Evolutionary conservation across 2,797 vertebrate species (phyloP).

Genomic region (Atherinosoma microstoma): DNA sequence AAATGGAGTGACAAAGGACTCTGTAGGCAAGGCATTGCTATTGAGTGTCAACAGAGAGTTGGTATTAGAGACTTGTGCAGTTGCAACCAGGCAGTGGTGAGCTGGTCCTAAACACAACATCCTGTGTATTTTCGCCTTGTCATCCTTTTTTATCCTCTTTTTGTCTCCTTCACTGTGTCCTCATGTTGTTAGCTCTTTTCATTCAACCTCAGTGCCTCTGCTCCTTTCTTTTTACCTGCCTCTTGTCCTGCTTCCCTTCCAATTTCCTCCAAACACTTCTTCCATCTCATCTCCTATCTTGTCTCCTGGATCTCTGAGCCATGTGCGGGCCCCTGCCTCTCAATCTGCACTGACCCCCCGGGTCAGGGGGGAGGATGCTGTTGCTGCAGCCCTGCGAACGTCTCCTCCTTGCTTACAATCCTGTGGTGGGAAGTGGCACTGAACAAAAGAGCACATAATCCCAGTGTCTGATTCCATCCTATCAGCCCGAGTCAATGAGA

Average conservation of each 20-base stretch:
- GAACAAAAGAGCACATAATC: slow-evolving; percentile 86
- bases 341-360: slow-evolving; percentile 72
- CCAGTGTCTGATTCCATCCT: slow-evolving; percentile 87
- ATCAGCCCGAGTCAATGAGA: slow-evolving; percentile 85
- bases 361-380: slow-evolving; percentile 77
- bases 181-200: slow-evolving; percentile 35
- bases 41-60: slow-evolving; percentile 84
- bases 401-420: slow-evolving; percentile 84
- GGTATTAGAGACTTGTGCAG: slow-evolving; percentile 80
- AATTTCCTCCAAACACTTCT: slow-evolving; percentile 17
- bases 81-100: slow-evolving; percentile 64
- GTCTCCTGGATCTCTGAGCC: slow-evolving; percentile 44
- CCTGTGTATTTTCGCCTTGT: slow-evolving; percentile 75
- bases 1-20: slow-evolving; percentile 87
- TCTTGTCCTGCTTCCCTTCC: neutral
- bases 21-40: slow-evolving; percentile 83
- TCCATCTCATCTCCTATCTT: slow-evolving; percentile 29
- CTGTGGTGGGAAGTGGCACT: slow-evolving; percentile 84
- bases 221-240: slow-evolving; percentile 12
- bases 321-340: slow-evolving; percentile 60
- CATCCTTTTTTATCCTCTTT: slow-evolving; percentile 56
- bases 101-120: slow-evolving; percentile 79
- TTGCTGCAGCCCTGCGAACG: slow-evolving; percentile 69
- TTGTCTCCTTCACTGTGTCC: slow-evolving; percentile 51
- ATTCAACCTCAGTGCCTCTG: slow-evolving; percentile 26